Conservation (phyloP, 2,888 invertebrate species). For the Drosophila koepferae region DNA sequence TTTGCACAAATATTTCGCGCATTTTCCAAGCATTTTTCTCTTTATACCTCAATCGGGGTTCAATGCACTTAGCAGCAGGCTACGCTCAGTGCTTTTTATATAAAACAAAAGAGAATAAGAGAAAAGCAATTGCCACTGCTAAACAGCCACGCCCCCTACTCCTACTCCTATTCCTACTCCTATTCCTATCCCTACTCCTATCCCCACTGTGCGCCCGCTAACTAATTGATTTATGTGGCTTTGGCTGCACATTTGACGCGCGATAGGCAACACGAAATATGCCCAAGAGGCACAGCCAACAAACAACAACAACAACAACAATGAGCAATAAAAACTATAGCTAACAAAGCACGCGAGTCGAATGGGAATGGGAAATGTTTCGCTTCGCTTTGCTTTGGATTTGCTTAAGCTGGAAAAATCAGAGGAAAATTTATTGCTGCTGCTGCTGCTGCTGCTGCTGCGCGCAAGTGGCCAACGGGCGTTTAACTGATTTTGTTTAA, state of each 20-base stretch:
- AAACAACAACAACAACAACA: constrained; percentile 26
- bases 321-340: constrained; percentile 13
- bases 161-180: background rate
- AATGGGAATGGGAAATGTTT: constrained; percentile 48
- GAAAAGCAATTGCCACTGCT: constrained; percentile 18
- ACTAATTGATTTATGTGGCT: constrained; percentile 72
- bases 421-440: constrained; percentile 10
- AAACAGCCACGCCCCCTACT: constrained; percentile 1
- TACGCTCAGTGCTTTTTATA: background rate
- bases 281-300: constrained; percentile 41
- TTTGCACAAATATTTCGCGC: background rate
- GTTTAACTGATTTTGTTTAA: constrained; percentile 65
- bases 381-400: constrained; percentile 19
- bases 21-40: background rate
- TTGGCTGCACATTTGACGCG: constrained; percentile 53
- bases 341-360: constrained; percentile 61
- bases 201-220: background rate
- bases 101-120: no score
- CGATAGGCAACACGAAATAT: constrained; percentile 69
- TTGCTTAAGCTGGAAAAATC: constrained; percentile 30
- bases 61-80: constrained; percentile 8
- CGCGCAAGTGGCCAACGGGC: constrained; percentile 51
- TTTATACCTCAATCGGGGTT: constrained; percentile 2
- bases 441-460: background rate
- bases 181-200: background rate